Conservation (phyloP, 2,113 vertebrate genomes). For the Apus apus region DNA sequence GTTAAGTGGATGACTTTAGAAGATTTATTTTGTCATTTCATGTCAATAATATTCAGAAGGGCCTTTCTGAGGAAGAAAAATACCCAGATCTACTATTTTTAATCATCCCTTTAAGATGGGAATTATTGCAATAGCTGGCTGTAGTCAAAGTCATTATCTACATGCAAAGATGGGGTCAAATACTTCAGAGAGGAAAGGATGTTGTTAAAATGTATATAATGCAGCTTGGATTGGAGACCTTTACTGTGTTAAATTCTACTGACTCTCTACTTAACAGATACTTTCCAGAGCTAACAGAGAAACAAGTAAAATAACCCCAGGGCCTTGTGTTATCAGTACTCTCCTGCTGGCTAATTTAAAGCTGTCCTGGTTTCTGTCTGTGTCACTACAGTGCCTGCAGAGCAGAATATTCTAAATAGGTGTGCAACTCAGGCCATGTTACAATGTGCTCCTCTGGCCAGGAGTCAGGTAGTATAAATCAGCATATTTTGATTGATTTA, state of each 20-base stretch:
- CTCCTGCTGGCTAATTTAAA: not conserved
- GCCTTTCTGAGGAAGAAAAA: not conserved
- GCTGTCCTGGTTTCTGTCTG: not conserved
- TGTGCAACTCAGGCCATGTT: not conserved
- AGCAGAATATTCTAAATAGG: not conserved
- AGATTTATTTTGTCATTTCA: not conserved
- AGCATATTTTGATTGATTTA: not conserved
- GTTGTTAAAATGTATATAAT: not conserved
- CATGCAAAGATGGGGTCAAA: not conserved
- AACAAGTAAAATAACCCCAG: not conserved
- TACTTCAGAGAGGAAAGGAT: not conserved
- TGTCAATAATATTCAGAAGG: not conserved
- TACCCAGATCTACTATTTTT: not conserved
- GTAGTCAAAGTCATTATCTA: not conserved
- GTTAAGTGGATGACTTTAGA: not conserved
- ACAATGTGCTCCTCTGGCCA: not conserved
- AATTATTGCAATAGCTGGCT: not conserved
- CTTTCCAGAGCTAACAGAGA: not conserved
- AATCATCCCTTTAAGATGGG: not conserved
- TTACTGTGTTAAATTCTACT: not conserved
- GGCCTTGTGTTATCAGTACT: not conserved
- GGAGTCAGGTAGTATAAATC: not conserved
- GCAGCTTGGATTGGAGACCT: not conserved
- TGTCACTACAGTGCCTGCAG: not conserved
- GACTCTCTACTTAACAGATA: not conserved